These are phyloP conservation scores for Trichopoda pennipes DNA, from an alignment of 2,888 invertebrate species.

Conservation along the genomic window DNA sequence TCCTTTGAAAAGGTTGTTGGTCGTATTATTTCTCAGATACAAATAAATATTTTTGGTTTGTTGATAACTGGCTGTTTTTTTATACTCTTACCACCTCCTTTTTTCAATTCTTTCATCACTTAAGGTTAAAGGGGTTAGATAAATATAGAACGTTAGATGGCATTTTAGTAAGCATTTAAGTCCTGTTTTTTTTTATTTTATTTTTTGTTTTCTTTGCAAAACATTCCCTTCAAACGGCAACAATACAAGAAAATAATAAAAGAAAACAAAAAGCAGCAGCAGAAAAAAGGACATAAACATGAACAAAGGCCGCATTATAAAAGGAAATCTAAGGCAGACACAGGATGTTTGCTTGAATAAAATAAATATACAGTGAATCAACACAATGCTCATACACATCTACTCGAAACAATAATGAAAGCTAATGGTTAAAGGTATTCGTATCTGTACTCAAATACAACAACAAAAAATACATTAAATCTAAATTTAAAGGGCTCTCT, in stretches of 20 bases:
- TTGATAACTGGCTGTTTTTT: constrained; percentile 14
- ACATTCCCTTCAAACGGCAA: constrained; percentile 17
- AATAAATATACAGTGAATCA: constrained; percentile 45
- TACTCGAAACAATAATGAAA: constrained; percentile 48
- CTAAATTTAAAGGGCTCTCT: background rate
- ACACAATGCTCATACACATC: constrained; percentile 20
- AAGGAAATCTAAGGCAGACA: constrained; percentile 58
- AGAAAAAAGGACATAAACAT: constrained; percentile 42
- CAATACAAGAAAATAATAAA: constrained; percentile 16
- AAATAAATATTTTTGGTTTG: background rate
- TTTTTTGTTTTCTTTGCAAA: constrained; percentile 11
- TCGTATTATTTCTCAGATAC: no score
- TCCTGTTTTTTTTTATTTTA: constrained; percentile 2
- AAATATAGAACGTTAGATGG: constrained; percentile 39
- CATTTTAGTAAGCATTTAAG: constrained; percentile 57
- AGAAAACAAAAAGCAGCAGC: constrained; percentile 17
- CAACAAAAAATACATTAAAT: background rate
- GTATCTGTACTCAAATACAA: background rate
- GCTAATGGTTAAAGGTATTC: constrained; percentile 52
- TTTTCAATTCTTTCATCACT: constrained; percentile 43
- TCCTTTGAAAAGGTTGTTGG: no score
- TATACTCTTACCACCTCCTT: background rate
- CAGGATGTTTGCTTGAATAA: constrained; percentile 57
- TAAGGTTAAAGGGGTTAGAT: constrained; percentile 64
- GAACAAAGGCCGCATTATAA: constrained; percentile 25